Evolutionary conservation across 2,113 vertebrate species (phyloP).

Genomic region (Chionodraco myersi): DNA sequence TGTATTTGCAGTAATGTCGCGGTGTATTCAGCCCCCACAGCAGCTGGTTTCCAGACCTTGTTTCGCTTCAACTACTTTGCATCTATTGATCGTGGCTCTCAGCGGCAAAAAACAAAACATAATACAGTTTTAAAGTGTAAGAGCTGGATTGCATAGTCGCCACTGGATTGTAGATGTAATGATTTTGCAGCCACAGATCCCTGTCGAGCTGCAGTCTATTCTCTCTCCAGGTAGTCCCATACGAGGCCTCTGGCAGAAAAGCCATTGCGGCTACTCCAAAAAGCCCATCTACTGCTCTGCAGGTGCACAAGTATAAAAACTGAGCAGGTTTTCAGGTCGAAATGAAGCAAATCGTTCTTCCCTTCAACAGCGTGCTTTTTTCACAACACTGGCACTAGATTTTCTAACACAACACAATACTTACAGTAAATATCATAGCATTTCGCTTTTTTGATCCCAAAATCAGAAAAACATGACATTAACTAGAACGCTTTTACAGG

Average conservation of each 20-base stretch:
- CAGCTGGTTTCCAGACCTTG: neutral
- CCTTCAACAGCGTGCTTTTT: constrained; percentile 3
- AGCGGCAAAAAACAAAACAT: constrained; percentile 5
- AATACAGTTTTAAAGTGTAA: constrained; percentile 25
- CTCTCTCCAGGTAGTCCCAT: constrained; percentile 58
- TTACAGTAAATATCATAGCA: constrained; percentile 4
- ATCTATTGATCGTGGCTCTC: constrained; percentile 28
- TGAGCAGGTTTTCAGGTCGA: constrained; percentile 51
- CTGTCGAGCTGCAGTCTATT: constrained; percentile 68
- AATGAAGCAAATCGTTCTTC: constrained; percentile 58
- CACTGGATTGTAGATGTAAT: constrained; percentile 33
- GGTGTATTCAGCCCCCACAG: neutral
- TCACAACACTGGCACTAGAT: neutral
- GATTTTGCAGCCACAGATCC: constrained; percentile 69
- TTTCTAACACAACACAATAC: constrained; percentile 15
- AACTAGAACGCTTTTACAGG: constrained; percentile 11
- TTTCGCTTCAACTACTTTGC: constrained; percentile 19
- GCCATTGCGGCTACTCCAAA: constrained; percentile 58
- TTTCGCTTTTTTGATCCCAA: neutral
- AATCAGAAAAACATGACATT: constrained; percentile 11
- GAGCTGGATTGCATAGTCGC: constrained; percentile 38
- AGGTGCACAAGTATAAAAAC: constrained; percentile 54
- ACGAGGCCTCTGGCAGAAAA: constrained; percentile 59
- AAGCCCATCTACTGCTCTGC: constrained; percentile 73
- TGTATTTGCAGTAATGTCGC: neutral